Conservation (phyloP, 2,888 invertebrate genomes). For the Orthosia cruda region DNA sequence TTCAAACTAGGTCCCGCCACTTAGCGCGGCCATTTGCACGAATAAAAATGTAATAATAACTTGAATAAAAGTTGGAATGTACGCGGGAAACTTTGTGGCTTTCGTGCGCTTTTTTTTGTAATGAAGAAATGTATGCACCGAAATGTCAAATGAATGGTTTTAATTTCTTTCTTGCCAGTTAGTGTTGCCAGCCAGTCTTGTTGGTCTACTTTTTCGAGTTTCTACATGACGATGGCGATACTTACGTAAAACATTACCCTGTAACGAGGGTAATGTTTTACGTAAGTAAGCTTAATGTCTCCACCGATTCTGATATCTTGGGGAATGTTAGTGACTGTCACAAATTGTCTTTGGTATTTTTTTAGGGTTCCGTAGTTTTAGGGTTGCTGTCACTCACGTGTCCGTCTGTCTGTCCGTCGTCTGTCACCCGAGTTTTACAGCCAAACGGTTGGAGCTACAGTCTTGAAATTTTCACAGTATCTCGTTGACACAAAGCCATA, state of each 20-base stretch:
- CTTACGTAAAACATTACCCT: no score
- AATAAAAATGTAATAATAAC: conserved; percentile 61
- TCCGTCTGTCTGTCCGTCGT: no score
- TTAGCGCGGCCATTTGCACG: conserved; percentile 49
- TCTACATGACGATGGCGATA: conserved; percentile 25
- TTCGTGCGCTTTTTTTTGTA: conserved; percentile 37
- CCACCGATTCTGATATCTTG: conserved; percentile 36
- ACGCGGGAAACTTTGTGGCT: conserved; percentile 48
- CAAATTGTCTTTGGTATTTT: not conserved
- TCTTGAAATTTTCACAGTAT: no score
- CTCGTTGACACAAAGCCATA: no score
- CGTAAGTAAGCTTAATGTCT: conserved; percentile 38
- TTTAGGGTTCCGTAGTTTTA: no score
- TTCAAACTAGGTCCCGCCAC: conserved; percentile 52
- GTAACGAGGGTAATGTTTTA: conserved; percentile 46
- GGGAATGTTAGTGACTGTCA: conserved; percentile 2
- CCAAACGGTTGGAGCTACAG: no score
- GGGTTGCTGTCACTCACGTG: no score
- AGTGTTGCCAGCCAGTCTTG: no score
- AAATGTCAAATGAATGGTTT: conserved; percentile 36
- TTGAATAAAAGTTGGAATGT: conserved; percentile 47
- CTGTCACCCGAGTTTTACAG: no score
- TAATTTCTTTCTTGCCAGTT: conserved; percentile 30
- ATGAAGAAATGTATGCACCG: conserved; percentile 48
- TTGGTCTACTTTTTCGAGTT: conserved; percentile 24